Percentiles rank a stretch among this genome's conserved stretches.
phyloP scores from a whole-genome alignment of 1,140 invertebrate species.

The Drosophila arizonae region DNA sequence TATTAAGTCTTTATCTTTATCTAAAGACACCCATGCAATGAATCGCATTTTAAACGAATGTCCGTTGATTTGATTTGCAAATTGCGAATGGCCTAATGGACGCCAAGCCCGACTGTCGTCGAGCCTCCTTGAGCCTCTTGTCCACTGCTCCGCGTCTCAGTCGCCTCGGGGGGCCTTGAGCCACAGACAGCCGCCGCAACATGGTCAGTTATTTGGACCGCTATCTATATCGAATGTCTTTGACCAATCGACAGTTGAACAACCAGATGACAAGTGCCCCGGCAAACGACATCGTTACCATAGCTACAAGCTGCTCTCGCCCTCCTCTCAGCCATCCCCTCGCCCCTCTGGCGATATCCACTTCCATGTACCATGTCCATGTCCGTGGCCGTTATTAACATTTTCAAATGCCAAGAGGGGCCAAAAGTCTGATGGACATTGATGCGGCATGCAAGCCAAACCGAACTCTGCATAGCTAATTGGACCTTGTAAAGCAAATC shows the following conservation, averaged over 20 bases:
- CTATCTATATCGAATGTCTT: slow-evolving; percentile 24
- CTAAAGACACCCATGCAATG: slow-evolving; percentile 14
- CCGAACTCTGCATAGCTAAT: slow-evolving; percentile 53
- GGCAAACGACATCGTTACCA: slow-evolving; percentile 45
- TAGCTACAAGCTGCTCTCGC: background rate
- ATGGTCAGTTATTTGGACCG: slow-evolving; percentile 14
- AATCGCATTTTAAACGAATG: slow-evolving; percentile 52
- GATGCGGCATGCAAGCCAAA: background rate
- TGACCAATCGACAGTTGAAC: slow-evolving; percentile 27
- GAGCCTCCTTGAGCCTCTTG: too few relatives aligned
- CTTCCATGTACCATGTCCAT: background rate
- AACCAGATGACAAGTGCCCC: slow-evolving; percentile 28
- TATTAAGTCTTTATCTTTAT: slow-evolving; percentile 35
- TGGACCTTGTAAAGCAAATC: slow-evolving; percentile 48
- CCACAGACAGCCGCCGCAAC: slow-evolving; percentile 27
- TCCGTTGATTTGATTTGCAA: slow-evolving; percentile 66
- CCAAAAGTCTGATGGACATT: slow-evolving; percentile 39
- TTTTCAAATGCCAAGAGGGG: slow-evolving; percentile 58
- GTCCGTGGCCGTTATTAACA: slow-evolving; percentile 55
- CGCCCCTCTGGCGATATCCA: slow-evolving; percentile 30
- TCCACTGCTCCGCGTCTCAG: too few relatives aligned
- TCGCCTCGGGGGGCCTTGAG: too few relatives aligned
- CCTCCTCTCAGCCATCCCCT: background rate
- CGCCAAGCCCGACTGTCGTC: slow-evolving; percentile 9
- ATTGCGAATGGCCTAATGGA: slow-evolving; percentile 56